Percentiles rank a stretch among this genome's conserved stretches.
Conservation (phyloP, 2,797 vertebrate genomes). For the Ctenopoma kingsleyae region DNA sequence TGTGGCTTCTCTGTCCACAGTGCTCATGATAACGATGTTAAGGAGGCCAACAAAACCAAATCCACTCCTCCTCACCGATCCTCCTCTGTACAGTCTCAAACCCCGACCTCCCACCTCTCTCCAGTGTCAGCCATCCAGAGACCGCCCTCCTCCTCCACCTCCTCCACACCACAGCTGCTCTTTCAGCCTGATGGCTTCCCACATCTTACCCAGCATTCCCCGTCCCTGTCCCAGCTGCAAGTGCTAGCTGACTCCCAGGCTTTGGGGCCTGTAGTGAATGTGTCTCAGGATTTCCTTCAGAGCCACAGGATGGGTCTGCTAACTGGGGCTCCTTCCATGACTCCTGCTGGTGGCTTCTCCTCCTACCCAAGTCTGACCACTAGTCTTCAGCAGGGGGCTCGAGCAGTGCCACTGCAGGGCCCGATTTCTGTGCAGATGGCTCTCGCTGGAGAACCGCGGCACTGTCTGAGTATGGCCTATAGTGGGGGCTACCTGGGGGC, state of each 20-base stretch:
- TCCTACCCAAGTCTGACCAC: constrained; percentile 79
- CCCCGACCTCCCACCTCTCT: constrained; percentile 75
- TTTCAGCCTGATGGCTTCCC: constrained; percentile 86
- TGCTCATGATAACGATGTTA: constrained; percentile 89
- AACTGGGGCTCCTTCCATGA: constrained; percentile 59
- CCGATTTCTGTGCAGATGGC: constrained; percentile 88
- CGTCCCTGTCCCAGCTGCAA: constrained; percentile 85
- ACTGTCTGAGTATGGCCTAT: constrained; percentile 86
- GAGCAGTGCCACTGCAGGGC: constrained; percentile 79
- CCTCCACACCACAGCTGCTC: constrained; percentile 85
- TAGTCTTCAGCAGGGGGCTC: constrained; percentile 72
- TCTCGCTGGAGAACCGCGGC: constrained; percentile 83
- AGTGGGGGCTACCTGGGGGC: constrained; percentile 86
- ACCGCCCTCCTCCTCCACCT: constrained; percentile 73
- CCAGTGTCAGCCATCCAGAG: constrained; percentile 75
- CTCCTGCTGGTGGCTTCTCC: constrained; percentile 65
- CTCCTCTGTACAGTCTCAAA: constrained; percentile 76
- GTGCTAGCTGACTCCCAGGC: constrained; percentile 85
- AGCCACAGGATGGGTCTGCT: constrained; percentile 83
- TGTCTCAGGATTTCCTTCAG: constrained; percentile 89
- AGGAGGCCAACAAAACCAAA: constrained; percentile 89
- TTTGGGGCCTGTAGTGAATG: constrained; percentile 83
- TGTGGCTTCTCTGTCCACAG: constrained; percentile 65
- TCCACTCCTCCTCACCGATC: constrained; percentile 82
- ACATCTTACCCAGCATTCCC: constrained; percentile 82